Evolutionary conservation across 1,140 invertebrate species (phyloP), one percentile per base, ranked within the genome.

Genomic region (Ceratina calcarata): DNA sequence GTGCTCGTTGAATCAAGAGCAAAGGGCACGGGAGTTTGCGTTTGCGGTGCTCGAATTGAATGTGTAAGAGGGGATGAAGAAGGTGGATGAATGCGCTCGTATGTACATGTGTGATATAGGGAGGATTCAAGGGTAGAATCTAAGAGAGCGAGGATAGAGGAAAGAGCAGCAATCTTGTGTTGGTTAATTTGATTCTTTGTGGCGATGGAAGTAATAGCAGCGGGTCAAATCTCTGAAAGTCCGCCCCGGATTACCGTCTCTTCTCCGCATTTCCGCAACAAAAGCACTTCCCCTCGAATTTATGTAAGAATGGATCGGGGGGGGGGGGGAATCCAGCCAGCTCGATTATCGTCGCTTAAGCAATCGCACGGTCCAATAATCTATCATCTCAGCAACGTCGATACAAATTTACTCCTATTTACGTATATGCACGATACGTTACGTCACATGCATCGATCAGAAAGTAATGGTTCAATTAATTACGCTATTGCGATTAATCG

Each of bases 171-270:
- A 90, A 90, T 90, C 86, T 91, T 87, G 84, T 84, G 76, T 86
- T 83, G 83, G 81, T 91, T 91, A 91, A 92, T 91, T 91, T 92
- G 86, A 91, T 92, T 92, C 87, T 92, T 93, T 91, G 87, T 86
- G 16, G 85, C 78, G 84, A 90, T 84, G 85, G 79, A 81, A 88
- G 83, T 87, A 90, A 89, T 88, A 90, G 85, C 86, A 85, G 86
- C 86, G 88, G 86, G 85, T 89, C 32, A 67, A 75, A 75, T 80
- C 67, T 27, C 22, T 65, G 4, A 18, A 51, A 62, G 66, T 37
- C 45, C 18, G 18, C 64, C 20, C 20, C 13, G 68, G 27, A 58
- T 72, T 78, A 65, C 20, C 20, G 20, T 61, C 16, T 65, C 49
- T 61, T 27, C 13, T 16, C 3, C 24, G 4, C 45, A n/a, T 55